Base-by-base conservation (phyloP, 2,888 invertebrate species). In the Deilephila porcellus region DNA sequence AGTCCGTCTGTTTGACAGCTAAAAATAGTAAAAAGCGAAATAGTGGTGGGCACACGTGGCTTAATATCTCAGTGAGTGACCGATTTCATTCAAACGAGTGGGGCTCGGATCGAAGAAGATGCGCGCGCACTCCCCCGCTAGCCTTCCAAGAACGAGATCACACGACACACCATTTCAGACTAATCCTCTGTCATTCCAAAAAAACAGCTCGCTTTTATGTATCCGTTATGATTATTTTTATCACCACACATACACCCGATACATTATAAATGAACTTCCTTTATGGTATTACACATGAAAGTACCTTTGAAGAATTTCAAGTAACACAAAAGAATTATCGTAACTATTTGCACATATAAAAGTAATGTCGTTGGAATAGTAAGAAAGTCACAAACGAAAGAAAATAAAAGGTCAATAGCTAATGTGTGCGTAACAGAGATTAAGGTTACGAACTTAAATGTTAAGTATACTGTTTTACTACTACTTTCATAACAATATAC, bases 41-140 rank as follows among this genome's bases (percentile, higher is more conserved):
- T 79, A 80, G 74, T 77, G 76, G 77, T 73, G 74, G 77, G n/a
- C 83, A 85, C 83, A 86, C 85, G 84, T 84, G 86, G 83, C 83
- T 80, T 77, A 82, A 81, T 80, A 82, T 80, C 78, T 84, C 82
- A 81, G 81, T 85, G 85, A 87, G 88, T 89, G 88, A 86, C 88
- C 87, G 83, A 85, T 87, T 92, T 92, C 93, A 93, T 93, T 93
- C 89, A 93, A 86, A 88, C 85, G 82, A 82, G 82, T 80, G 80
- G 83, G 84, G 80, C 79, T 81, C 83, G 91, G 93, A 93, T 93
- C 93, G 93, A 91, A 90, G 90, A 79, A 81, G 76, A 71, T 93
- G 93, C 93, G 93, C 93, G 93, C 93, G 93, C 93, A 93, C 73
- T 76, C 78, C 75, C 76, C 76, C 70, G 67, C 34, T 14, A 71